phyloP scores from a whole-genome alignment of 2,888 invertebrate genomes.

The Aradus depressus region DNA sequence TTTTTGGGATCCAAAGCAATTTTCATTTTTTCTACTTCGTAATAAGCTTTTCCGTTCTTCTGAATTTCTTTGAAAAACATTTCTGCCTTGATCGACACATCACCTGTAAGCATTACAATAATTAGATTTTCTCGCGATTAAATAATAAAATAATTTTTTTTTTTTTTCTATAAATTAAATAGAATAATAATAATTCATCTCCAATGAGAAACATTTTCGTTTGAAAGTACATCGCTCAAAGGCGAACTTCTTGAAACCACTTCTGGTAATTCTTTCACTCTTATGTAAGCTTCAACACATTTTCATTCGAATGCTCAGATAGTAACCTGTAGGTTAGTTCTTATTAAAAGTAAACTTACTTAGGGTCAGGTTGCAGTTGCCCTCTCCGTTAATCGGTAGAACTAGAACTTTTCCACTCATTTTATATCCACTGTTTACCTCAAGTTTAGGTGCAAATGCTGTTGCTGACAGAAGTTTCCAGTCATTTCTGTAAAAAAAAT shows the following conservation, averaged over 20 bases:
- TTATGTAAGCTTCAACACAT: too few species aligned
- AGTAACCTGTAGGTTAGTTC: not conserved
- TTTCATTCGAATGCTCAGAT: not conserved
- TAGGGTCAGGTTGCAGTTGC: conserved; percentile 28
- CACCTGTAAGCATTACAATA: conserved; percentile 26
- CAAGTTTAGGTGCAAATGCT: conserved; percentile 5
- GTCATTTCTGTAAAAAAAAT: conserved; percentile 1
- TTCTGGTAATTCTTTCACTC: too few species aligned
- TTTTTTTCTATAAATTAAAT: not conserved
- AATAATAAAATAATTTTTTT: too few species aligned
- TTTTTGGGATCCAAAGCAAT: conserved; percentile 30
- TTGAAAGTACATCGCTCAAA: not conserved
- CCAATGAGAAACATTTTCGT: too few species aligned
- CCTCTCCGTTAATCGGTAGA: conserved; percentile 32
- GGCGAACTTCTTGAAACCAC: too few species aligned
- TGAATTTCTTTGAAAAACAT: conserved; percentile 27
- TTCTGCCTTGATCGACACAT: conserved; percentile 23
- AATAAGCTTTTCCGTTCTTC: conserved; percentile 33
- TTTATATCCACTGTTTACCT: conserved; percentile 31
- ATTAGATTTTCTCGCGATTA: too few species aligned
- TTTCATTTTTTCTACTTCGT: conserved; percentile 32
- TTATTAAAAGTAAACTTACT: not conserved
- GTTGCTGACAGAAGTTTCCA: not conserved
- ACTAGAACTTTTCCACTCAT: conserved; percentile 31
- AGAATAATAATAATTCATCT: conserved; percentile 9